A percentile compares a stretch with the other conserved stretches of the same genome.
Conservation (phyloP, 2,797 vertebrate genomes). For the Sebastes nivosus region DNA sequence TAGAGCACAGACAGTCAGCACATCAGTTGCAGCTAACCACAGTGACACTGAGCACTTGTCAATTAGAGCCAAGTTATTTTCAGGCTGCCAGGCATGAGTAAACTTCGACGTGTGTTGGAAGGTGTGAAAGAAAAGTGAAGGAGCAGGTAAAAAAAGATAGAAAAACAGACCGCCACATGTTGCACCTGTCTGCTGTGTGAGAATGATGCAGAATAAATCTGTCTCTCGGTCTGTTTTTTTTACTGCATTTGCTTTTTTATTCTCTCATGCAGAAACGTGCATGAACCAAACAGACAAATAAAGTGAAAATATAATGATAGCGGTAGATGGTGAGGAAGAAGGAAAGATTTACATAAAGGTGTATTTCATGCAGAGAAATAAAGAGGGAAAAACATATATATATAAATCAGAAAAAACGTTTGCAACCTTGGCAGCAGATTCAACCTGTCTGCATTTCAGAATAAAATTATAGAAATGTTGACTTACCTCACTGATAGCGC, state of each 20-base stretch:
- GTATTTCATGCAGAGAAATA: neutral
- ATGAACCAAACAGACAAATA: neutral
- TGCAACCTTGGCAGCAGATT: neutral
- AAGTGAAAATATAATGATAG: neutral
- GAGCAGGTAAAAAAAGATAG: constrained; percentile 20
- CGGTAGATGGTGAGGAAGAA: neutral
- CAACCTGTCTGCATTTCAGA: constrained; percentile 8
- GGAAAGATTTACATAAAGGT: neutral
- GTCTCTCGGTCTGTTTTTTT: neutral
- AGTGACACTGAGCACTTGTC: constrained; percentile 57
- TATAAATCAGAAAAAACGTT: neutral
- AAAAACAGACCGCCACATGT: constrained; percentile 53
- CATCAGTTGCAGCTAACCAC: constrained; percentile 34
- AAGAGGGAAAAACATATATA: too few relatives aligned
- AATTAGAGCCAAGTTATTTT: constrained; percentile 71
- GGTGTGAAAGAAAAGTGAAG: constrained; percentile 41
- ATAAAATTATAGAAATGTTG: neutral
- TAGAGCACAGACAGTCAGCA: constrained; percentile 52
- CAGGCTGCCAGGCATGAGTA: constrained; percentile 41
- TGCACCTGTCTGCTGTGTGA: constrained; percentile 48
- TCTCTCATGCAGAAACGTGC: neutral
- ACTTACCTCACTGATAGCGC: constrained; percentile 70
- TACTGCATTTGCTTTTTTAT: neutral
- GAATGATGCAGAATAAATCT: constrained; percentile 3
- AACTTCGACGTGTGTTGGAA: constrained; percentile 47